These are phyloP conservation scores for Drosophila lini DNA, from an alignment of 1,140 invertebrate genomes.

Conservation along the genomic window DNA sequence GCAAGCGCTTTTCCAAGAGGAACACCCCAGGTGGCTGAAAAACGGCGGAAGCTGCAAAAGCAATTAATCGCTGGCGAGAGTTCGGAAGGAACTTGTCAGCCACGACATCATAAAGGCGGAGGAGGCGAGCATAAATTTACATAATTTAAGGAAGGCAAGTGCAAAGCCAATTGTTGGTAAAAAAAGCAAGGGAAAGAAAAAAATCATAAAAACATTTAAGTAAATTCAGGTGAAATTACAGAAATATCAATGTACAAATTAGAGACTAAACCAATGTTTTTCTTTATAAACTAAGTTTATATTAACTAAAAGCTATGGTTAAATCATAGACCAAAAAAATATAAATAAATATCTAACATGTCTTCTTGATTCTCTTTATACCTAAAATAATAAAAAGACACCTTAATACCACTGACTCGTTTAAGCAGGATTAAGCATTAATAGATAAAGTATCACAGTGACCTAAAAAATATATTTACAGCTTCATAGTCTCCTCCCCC, in stretches of 20 bases:
- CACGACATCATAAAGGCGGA: slow-evolving; percentile 35
- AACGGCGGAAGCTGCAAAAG: slow-evolving; percentile 52
- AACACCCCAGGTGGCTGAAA: slow-evolving; percentile 26
- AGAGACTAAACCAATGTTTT: background rate
- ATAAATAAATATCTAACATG: background rate
- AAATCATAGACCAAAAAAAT: background rate
- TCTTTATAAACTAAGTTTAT: background rate
- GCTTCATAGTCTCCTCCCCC: background rate
- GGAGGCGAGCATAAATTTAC: slow-evolving; percentile 74
- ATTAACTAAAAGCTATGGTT: background rate
- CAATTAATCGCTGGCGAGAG: slow-evolving; percentile 59
- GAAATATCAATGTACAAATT: background rate
- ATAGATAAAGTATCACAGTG: background rate
- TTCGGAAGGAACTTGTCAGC: slow-evolving; percentile 30
- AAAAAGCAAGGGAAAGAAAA: too few relatives aligned
- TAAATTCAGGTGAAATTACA: background rate
- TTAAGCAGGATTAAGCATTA: background rate
- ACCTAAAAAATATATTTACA: slow-evolving; percentile 26
- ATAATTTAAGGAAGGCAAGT: slow-evolving; percentile 61
- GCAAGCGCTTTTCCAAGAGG: slow-evolving; percentile 16
- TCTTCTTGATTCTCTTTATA: too few relatives aligned
- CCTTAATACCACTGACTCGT: background rate
- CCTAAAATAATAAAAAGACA: background rate
- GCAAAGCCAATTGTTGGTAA: slow-evolving; percentile 36
- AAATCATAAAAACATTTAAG: background rate